Percentiles rank a stretch among this genome's conserved stretches.
Conservation (phyloP, 1,140 invertebrate genomes). For the Drosophila varians region DNA sequence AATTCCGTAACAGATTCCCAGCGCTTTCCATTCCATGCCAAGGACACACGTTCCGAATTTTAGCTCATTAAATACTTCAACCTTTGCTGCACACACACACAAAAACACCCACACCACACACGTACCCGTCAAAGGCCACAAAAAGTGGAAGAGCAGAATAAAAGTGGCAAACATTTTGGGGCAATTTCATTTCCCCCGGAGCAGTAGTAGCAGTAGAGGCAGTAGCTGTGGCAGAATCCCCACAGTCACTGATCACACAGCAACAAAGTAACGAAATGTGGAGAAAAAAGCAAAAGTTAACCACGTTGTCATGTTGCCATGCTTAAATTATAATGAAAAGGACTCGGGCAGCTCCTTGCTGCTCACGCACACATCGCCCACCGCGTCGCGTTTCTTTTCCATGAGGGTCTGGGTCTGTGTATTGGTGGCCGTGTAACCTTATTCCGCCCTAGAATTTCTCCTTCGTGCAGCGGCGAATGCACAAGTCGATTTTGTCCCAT, state of each 20-base stretch:
- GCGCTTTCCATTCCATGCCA: conserved; percentile 20
- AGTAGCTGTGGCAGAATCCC: conserved; percentile 27
- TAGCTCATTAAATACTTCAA: conserved; percentile 76
- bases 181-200: conserved; percentile 70
- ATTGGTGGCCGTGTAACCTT: conserved; percentile 43
- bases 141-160: conserved; percentile 46
- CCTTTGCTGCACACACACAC: conserved; percentile 57
- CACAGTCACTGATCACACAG: conserved; percentile 71
- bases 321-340: conserved; percentile 82
- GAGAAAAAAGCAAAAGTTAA: conserved; percentile 75
- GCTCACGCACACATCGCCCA: conserved; percentile 17
- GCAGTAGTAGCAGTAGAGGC: conserved; percentile 20
- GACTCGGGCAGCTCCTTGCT: conserved; percentile 63
- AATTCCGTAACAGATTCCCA: conserved; percentile 40
- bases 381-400: not conserved
- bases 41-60: conserved; percentile 70
- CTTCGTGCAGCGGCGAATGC: conserved; percentile 60
- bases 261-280: conserved; percentile 62
- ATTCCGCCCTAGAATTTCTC: conserved; percentile 51
- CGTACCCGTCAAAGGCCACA: conserved; percentile 60
- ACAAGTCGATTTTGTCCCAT: conserved; percentile 73
- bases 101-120: conserved; percentile 41
- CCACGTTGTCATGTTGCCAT: conserved; percentile 78
- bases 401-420: conserved; percentile 19
- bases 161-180: conserved; percentile 76